Conservation (phyloP, 2,113 vertebrate species). For the Cynocephalus volans region DNA sequence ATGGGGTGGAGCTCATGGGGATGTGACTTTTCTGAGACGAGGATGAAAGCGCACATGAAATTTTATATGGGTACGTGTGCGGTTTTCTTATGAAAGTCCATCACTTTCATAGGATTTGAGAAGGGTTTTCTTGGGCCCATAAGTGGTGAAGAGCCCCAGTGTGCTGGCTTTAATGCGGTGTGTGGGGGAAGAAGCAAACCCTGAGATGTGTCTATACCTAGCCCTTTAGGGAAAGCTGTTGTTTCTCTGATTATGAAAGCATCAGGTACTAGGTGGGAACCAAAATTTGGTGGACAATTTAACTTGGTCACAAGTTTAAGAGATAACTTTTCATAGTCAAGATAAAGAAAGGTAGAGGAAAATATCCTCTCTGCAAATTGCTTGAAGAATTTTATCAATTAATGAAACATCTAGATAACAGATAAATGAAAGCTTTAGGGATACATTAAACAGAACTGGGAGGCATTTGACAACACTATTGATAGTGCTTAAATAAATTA, state of each 20-base stretch:
- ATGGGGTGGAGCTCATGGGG: neutral
- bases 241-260: neutral
- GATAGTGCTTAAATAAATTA: constrained; percentile 27
- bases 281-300: neutral
- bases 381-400: constrained; percentile 28
- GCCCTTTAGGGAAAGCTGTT: neutral
- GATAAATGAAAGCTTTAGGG: neutral
- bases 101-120: neutral
- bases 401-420: neutral
- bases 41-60: neutral
- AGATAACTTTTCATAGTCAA: neutral
- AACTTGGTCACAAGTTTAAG: neutral
- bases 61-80: neutral
- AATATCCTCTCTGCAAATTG: neutral
- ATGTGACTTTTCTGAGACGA: neutral
- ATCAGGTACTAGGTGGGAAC: neutral
- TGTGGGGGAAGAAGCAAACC: neutral
- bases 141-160: neutral
- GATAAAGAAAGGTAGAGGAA: neutral
- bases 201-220: neutral
- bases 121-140: neutral
- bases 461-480: neutral
- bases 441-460: neutral
- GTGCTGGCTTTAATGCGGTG: fast-evolving
- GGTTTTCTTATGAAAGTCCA: neutral